Evolutionary conservation across 1,140 invertebrate genomes (phyloP).

Genomic region (fruit fly (Drosophila melanogaster)): Release_6_plus_ISO1_MT NT_033779.5:16439001-16439500

Average conservation of each 20-base stretch:
- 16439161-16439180: no score
- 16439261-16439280: slow-evolving; percentile 27
- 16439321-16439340: slow-evolving; percentile 79
- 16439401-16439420: slow-evolving; percentile 70
- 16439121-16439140: accelerated
- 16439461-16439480: slow-evolving; percentile 10
- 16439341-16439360: slow-evolving; percentile 82
- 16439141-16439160: no score
- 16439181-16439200: no score
- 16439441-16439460: slow-evolving; percentile 18
- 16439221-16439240: not conserved
- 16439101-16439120: no score
- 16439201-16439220: no score
- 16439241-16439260: slow-evolving; percentile 17
- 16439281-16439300: slow-evolving; percentile 18
- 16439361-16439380: slow-evolving; percentile 48
- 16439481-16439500: not conserved
- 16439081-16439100: slow-evolving; percentile 7
- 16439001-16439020: slow-evolving; percentile 37
- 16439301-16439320: slow-evolving; percentile 45
- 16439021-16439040: slow-evolving; percentile 74
- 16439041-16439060: slow-evolving; percentile 58
- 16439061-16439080: slow-evolving; percentile 70
- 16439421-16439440: slow-evolving; percentile 25
- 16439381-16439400: slow-evolving; percentile 54